Conservation (phyloP, 2,888 invertebrate genomes). For the Nomada flava region DNA sequence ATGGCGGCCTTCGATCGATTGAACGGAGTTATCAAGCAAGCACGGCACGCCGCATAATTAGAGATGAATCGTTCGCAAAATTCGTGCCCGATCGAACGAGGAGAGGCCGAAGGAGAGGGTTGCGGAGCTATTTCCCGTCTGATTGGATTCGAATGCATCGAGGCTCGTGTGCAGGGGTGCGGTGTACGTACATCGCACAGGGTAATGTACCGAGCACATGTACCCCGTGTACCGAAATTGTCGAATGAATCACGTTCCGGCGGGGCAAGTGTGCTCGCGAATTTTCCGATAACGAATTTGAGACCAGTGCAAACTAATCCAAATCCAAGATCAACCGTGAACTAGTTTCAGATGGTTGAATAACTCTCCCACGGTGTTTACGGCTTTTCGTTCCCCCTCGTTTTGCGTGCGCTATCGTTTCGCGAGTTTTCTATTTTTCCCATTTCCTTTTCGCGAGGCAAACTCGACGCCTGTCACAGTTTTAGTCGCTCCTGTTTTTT, state of each 20-base stretch:
- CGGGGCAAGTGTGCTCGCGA: conserved; percentile 46
- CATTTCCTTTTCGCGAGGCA: no score
- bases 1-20: conserved; percentile 33
- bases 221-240: conserved; percentile 57
- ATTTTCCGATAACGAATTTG: conserved; percentile 66
- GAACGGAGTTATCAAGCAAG: conserved; percentile 45
- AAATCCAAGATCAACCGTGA: conserved; percentile 53
- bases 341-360: conserved; percentile 1
- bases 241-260: conserved; percentile 59
- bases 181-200: conserved; percentile 25
- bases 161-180: conserved; percentile 26
- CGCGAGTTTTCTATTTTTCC: neutral
- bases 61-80: conserved; percentile 64
- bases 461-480: no score
- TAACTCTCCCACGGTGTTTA: neutral
- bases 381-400: neutral
- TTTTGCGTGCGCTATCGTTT: conserved; percentile 4
- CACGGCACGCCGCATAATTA: conserved; percentile 61
- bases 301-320: conserved; percentile 64
- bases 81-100: conserved; percentile 48
- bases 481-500: no score
- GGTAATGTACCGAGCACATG: conserved; percentile 50
- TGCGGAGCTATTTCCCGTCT: conserved; percentile 62
- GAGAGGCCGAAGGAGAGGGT: conserved; percentile 50
- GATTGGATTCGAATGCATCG: conserved; percentile 62